phyloP scores from a whole-genome alignment of 1,140 invertebrate species.

The Trachymyrmex septentrionalis region DNA sequence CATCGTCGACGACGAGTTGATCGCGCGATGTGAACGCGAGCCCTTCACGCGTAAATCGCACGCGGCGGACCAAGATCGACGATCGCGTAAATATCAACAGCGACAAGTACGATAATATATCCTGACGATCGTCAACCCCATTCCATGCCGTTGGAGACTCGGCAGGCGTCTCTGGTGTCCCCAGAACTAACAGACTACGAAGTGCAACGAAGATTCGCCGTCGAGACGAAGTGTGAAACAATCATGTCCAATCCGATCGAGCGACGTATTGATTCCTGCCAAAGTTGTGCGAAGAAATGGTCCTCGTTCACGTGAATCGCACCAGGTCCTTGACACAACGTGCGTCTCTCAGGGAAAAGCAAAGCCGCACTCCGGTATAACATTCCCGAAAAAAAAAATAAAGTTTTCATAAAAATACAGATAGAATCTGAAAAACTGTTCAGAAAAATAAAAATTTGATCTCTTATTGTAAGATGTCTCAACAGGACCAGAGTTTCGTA shows the following conservation, averaged over 20 bases:
- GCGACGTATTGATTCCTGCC: constrained; percentile 62
- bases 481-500: constrained; percentile 1
- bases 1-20: constrained; percentile 60
- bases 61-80: constrained; percentile 24
- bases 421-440: background rate
- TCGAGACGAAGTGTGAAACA: background rate
- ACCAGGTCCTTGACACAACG: background rate
- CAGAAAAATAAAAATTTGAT: background rate
- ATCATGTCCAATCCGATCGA: constrained; percentile 21
- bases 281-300: constrained; percentile 48
- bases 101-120: constrained; percentile 12
- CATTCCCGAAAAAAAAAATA: background rate
- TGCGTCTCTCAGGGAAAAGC: constrained; percentile 19
- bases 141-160: background rate
- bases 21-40: constrained; percentile 41
- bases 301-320: background rate
- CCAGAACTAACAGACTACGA: constrained; percentile 8
- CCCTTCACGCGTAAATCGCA: background rate
- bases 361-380: background rate
- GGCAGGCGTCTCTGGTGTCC: background rate
- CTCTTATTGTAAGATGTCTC: background rate
- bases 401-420: background rate
- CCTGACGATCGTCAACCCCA: constrained; percentile 3
- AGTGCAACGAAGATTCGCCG: constrained; percentile 20
- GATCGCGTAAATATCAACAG: constrained; percentile 24